A percentile compares a stretch with the other conserved stretches of the same genome.
Conservation (phyloP, 2,888 invertebrate genomes). For the Laothoe populi region DNA sequence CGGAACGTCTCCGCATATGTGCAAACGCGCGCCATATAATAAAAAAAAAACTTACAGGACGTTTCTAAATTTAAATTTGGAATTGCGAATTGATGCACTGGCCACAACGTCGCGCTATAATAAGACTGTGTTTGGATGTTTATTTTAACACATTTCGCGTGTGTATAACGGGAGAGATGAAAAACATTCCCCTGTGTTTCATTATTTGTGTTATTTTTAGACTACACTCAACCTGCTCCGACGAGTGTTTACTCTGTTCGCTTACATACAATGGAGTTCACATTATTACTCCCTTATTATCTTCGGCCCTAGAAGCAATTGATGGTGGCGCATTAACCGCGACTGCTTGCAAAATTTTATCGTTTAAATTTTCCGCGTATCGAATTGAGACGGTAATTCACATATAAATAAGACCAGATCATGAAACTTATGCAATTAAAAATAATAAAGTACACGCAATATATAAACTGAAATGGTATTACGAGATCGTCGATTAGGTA, state of each 20-base stretch:
- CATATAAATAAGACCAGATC: constrained; percentile 56
- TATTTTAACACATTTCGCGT: constrained; percentile 84
- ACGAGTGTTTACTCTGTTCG: constrained; percentile 75
- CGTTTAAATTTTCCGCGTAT: constrained; percentile 46
- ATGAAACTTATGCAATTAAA: constrained; percentile 61
- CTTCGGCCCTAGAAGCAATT: constrained; percentile 24
- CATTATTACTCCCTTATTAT: constrained; percentile 45
- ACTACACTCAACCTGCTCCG: constrained; percentile 78
- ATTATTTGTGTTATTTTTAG: constrained; percentile 83
- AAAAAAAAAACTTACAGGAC: constrained; percentile 73
- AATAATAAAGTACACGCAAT: constrained; percentile 68
- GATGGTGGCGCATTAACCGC: constrained; percentile 8
- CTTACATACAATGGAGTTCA: constrained; percentile 75
- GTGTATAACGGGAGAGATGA: constrained; percentile 81
- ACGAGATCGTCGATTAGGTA: constrained; percentile 67
- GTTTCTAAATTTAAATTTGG: constrained; percentile 69
- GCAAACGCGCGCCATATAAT: constrained; percentile 51
- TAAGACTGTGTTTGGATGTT: constrained; percentile 79
- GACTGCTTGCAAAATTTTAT: constrained; percentile 12
- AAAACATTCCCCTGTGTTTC: constrained; percentile 84
- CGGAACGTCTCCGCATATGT: constrained; percentile 50
- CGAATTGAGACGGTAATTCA: constrained; percentile 65
- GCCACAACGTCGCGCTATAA: constrained; percentile 79
- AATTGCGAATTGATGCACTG: constrained; percentile 76
- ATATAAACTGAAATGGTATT: constrained; percentile 66